Percentiles rank a stretch among this genome's conserved stretches.
Evolutionary conservation across 2,888 invertebrate genomes (phyloP).

Genomic region (Parthenolecanium corni): DNA sequence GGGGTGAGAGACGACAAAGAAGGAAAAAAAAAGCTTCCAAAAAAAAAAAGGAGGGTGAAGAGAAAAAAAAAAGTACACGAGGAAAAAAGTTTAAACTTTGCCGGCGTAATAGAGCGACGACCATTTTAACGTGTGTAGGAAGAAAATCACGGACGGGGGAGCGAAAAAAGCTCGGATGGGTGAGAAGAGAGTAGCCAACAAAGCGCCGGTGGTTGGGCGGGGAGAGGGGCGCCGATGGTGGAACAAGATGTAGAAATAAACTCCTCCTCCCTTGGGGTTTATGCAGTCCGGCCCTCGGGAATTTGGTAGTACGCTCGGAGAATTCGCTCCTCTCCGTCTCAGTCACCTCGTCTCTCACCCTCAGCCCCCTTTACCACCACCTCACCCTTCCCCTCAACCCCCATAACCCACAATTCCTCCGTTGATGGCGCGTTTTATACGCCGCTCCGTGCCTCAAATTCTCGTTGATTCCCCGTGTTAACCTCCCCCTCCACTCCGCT

Average conservation of each 20-base stretch:
- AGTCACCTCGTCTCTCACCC: not conserved
- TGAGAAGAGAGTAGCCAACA: not conserved
- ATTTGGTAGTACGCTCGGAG: conserved; percentile 30
- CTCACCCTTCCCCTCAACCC: not conserved
- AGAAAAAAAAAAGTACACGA: conserved; percentile 28
- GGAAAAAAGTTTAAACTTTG: conserved; percentile 30
- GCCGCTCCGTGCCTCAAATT: no score
- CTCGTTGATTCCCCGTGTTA: no score
- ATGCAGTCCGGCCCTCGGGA: conserved; percentile 39
- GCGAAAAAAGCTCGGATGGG: conserved; percentile 25
- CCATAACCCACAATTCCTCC: not conserved
- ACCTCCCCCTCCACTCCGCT: no score
- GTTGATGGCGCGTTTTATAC: no score
- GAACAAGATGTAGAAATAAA: conserved; percentile 33
- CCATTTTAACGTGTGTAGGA: conserved; percentile 27
- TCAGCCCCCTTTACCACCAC: not conserved
- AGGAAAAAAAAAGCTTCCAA: not conserved
- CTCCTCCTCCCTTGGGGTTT: conserved; percentile 43
- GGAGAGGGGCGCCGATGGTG: conserved; percentile 22
- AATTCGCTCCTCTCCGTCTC: conserved; percentile 29
- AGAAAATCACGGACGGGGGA: conserved; percentile 29
- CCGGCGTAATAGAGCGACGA: conserved; percentile 26
- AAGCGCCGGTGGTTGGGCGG: conserved; percentile 16
- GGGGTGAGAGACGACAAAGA: not conserved
- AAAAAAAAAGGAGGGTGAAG: not conserved